Percentiles rank a stretch among this genome's conserved stretches.
These are phyloP conservation scores for Onthophagus sagittarius DNA, from an alignment of 2,888 invertebrate genomes.

Conservation along the genomic window DNA sequence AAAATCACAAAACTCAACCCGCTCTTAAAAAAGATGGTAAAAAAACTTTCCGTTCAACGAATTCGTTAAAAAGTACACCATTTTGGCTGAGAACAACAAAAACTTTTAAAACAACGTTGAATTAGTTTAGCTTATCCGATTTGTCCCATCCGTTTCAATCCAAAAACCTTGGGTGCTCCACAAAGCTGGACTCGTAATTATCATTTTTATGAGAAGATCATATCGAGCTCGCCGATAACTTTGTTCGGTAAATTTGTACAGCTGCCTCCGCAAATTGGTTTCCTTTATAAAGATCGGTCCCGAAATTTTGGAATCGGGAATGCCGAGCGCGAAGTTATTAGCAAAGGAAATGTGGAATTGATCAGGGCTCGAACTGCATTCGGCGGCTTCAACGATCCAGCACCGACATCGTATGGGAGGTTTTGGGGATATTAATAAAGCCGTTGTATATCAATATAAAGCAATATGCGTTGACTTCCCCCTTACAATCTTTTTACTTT, in stretches of 20 bases:
- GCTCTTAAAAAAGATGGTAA: background rate
- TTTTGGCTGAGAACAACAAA: background rate
- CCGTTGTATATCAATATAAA: background rate
- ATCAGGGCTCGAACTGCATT: background rate
- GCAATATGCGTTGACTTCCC: background rate
- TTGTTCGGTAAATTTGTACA: background rate
- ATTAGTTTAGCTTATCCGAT: background rate
- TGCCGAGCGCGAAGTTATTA: constrained; percentile 4
- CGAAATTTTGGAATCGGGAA: background rate
- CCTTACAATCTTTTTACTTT: background rate
- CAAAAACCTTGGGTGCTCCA: background rate
- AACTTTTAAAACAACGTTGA: background rate
- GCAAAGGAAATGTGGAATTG: constrained; percentile 8
- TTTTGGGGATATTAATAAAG: background rate
- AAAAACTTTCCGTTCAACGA: background rate
- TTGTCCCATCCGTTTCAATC: background rate
- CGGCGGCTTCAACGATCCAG: background rate
- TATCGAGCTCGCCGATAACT: background rate
- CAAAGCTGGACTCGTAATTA: background rate
- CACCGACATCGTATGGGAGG: background rate
- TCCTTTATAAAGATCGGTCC: background rate
- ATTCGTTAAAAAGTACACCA: background rate
- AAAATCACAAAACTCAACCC: background rate
- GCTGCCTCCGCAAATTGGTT: constrained; percentile 4
- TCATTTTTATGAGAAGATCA: background rate